Evolutionary conservation across 2,797 vertebrate genomes (phyloP), one percentile per base, ranked within the genome.

Genomic region (Aplochiton taeniatus): DNA sequence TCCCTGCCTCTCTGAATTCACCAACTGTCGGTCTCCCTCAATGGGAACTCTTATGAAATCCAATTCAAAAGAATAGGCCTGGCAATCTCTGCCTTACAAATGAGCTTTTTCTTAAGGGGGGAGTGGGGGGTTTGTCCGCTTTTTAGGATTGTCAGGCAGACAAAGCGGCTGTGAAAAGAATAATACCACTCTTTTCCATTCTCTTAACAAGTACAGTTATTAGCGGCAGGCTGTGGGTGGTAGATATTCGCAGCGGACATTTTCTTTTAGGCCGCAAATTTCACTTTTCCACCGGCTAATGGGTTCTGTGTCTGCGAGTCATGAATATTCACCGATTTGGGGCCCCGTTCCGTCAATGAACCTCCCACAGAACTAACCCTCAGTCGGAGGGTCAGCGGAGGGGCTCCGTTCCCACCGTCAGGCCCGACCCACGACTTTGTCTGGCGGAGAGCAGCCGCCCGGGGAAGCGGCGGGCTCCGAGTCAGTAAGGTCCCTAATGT

Each of bases 121-220:
- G 31, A 6, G 31, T 2, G 31, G 31, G 31, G 31, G 31, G 31
- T 2, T 2, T 63, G 65, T 75, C 52, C 16, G 63, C 59, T 31
- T 44, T n/a, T 82, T 66, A 73, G 51, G 64, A 79, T 70, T 82
- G 76, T 78, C 69, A 78, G 63, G 47, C 55, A 64, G 46, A 83
- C 66, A 83, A 76, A 77, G 54, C 66, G 66, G 56, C 42, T 64
- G 14, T 74, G 68, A 75, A 44, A 17, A 41, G 75, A 68, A 74
- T 79, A 49, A 76, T 71, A 51, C 51, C 53, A 65, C 61, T 74
- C 18, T 48, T 71, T 58, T 64, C 54, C 67, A 61, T 63, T 78
- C 17, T 64, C 20, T 12, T 17, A 66, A 67, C 63, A 68, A 65
- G 16, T 1, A 64, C 31, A 51, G 68, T 60, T 49, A 60, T 57